Evolutionary conservation across 2,888 invertebrate genomes (phyloP).

Genomic region (Plebejus anna): DNA sequence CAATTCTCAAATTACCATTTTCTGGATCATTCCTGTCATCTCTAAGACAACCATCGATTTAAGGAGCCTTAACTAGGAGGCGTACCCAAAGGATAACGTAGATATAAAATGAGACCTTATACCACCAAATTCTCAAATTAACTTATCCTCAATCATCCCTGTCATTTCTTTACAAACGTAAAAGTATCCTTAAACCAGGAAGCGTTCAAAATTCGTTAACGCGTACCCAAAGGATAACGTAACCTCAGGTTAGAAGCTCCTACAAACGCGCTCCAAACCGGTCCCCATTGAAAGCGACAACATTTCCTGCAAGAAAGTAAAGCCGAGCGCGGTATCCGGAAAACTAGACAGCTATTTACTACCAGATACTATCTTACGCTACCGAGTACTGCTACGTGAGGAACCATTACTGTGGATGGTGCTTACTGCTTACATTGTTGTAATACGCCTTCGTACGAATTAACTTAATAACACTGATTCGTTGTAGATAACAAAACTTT

Average conservation of each 20-base stretch:
- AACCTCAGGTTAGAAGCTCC: conserved; percentile 44
- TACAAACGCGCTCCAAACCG: conserved; percentile 60
- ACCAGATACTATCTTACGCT: conserved; percentile 26
- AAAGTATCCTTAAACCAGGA: not conserved
- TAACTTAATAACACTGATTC: not conserved
- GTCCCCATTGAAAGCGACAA: conserved; percentile 76
- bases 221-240: not conserved
- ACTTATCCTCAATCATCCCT: not conserved
- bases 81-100: not conserved
- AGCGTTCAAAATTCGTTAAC: not conserved
- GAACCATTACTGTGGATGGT: not conserved
- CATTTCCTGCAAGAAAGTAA: conserved; percentile 79
- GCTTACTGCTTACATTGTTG: not conserved
- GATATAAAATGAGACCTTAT: not conserved
- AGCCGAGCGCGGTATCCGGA: conserved; percentile 60
- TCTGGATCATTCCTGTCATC: not conserved
- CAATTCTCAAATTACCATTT: not conserved
- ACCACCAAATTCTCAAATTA: not conserved
- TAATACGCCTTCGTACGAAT: not conserved
- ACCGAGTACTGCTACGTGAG: conserved; percentile 11
- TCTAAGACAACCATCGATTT: not conserved
- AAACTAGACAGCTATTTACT: conserved; percentile 46
- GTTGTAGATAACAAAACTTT: not conserved
- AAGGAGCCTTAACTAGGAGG: not conserved
- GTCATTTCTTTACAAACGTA: not conserved